phyloP scores from a whole-genome alignment of 1,140 invertebrate species.

The Plodia interpunctella region DNA sequence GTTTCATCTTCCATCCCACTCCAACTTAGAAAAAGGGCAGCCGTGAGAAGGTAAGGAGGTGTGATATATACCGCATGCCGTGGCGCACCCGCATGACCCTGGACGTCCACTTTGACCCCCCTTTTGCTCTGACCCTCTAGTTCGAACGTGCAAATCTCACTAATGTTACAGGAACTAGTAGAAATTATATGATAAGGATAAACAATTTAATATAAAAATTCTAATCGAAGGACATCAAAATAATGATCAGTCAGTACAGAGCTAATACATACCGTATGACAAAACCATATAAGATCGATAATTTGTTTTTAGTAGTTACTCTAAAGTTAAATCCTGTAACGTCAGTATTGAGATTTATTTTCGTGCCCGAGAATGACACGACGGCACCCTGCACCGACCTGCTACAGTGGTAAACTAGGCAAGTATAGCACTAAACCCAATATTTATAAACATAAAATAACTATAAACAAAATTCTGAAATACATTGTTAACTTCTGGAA shows the following conservation, averaged over 20 bases:
- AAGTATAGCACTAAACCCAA: too few species aligned
- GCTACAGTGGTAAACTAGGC: too few species aligned
- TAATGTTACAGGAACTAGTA: not conserved
- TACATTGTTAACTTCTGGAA: too few species aligned
- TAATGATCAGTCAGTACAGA: too few species aligned
- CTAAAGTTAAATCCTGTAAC: not conserved
- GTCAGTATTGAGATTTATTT: not conserved
- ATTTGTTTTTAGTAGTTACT: too few species aligned
- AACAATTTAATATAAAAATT: too few species aligned
- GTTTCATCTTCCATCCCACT: slow-evolving; percentile 73
- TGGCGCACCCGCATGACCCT: slow-evolving; percentile 65
- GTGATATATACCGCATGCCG: slow-evolving; percentile 59
- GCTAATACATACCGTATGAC: too few species aligned
- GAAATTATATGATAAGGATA: too few species aligned
- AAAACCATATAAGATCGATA: too few species aligned
- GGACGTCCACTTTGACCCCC: slow-evolving; percentile 33
- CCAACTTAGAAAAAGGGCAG: slow-evolving; percentile 87
- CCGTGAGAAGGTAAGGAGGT: slow-evolving; percentile 85
- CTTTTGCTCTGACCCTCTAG: slow-evolving; percentile 1
- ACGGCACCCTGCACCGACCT: not conserved
- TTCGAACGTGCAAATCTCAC: not conserved
- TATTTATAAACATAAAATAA: too few species aligned
- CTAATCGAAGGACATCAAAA: too few species aligned
- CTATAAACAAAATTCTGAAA: too few species aligned
- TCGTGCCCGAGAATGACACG: slow-evolving; percentile 2